Evolutionary conservation across 2,888 invertebrate species (phyloP).

Genomic region (Thecocarcelia acutangulata): DNA sequence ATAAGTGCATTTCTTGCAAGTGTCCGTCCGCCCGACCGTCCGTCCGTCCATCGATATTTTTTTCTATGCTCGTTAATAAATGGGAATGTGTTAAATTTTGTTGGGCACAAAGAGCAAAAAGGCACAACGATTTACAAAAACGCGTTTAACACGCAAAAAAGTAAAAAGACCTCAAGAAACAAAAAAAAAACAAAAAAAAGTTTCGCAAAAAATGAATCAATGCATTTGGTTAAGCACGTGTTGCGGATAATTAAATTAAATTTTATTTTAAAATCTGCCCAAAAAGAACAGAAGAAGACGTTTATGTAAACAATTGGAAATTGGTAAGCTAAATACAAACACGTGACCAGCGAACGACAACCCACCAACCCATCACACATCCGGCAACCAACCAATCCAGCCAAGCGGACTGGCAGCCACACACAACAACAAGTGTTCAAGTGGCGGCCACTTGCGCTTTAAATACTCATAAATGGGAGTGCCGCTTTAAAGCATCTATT

Average conservation of each 20-base stretch:
- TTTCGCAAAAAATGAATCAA: constrained; percentile 74
- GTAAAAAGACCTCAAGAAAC: constrained; percentile 3
- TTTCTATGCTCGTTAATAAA: constrained; percentile 29
- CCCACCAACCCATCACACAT: constrained; percentile 24
- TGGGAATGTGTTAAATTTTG: constrained; percentile 63
- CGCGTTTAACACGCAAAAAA: constrained; percentile 21
- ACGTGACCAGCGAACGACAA: constrained; percentile 63
- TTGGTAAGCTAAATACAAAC: constrained; percentile 68
- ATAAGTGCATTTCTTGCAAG: constrained; percentile 5
- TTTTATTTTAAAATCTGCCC: constrained; percentile 70
- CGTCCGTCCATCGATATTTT: too few relatives aligned
- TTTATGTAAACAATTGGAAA: constrained; percentile 69
- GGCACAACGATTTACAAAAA: constrained; percentile 1
- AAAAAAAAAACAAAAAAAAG: constrained; percentile 2
- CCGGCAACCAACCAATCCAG: constrained; percentile 8
- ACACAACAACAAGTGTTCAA: constrained; percentile 66
- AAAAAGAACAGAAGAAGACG: constrained; percentile 43
- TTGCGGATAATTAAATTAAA: constrained; percentile 79
- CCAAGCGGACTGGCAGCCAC: neutral
- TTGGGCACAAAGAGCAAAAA: constrained; percentile 35
- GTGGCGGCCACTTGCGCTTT: constrained; percentile 64
- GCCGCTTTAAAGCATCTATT: constrained; percentile 57
- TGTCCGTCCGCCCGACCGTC: neutral
- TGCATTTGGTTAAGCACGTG: constrained; percentile 80
- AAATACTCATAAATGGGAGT: constrained; percentile 41